Evolutionary conservation across 2,797 vertebrate genomes (phyloP).

Genomic region (Rhinichthys osculus): DNA sequence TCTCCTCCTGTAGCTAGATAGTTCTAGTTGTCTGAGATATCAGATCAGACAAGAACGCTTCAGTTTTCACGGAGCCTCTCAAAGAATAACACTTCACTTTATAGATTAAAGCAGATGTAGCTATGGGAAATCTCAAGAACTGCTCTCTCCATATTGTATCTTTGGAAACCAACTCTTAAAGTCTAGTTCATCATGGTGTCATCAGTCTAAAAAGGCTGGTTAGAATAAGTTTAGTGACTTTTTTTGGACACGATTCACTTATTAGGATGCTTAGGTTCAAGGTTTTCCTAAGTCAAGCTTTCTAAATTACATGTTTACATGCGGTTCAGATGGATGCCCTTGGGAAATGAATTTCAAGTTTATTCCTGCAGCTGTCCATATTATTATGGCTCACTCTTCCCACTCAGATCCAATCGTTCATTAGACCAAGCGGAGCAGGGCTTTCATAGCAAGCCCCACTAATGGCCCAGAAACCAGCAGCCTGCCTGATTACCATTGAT

Average conservation of each 20-base stretch:
- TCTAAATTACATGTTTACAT: constrained; percentile 35
- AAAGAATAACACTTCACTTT: constrained; percentile 57
- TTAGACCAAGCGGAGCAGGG: constrained; percentile 39
- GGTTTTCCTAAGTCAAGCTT: constrained; percentile 22
- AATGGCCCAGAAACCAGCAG: constrained; percentile 57
- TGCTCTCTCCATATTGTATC: constrained; percentile 4
- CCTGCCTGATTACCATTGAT: constrained; percentile 64
- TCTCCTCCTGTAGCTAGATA: constrained; percentile 47
- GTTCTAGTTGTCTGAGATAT: constrained; percentile 62
- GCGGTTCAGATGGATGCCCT: constrained; percentile 16
- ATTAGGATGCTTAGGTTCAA: background rate
- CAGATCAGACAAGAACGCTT: constrained; percentile 63
- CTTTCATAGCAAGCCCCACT: constrained; percentile 47
- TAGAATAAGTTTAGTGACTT: background rate
- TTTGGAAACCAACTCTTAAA: constrained; percentile 19
- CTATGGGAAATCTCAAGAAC: background rate
- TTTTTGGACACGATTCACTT: background rate
- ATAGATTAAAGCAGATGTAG: constrained; percentile 53
- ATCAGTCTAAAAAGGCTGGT: background rate
- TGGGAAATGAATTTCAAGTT: constrained; percentile 59
- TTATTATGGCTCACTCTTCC: constrained; percentile 50
- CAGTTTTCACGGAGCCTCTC: constrained; percentile 56
- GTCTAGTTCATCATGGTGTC: background rate
- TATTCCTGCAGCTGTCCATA: constrained; percentile 49
- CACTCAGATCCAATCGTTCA: constrained; percentile 55